Percentiles rank a stretch among this genome's conserved stretches.
These are phyloP conservation scores for Sebastes wilsoni DNA, from an alignment of 2,797 vertebrate species.

Conservation along the genomic window DNA sequence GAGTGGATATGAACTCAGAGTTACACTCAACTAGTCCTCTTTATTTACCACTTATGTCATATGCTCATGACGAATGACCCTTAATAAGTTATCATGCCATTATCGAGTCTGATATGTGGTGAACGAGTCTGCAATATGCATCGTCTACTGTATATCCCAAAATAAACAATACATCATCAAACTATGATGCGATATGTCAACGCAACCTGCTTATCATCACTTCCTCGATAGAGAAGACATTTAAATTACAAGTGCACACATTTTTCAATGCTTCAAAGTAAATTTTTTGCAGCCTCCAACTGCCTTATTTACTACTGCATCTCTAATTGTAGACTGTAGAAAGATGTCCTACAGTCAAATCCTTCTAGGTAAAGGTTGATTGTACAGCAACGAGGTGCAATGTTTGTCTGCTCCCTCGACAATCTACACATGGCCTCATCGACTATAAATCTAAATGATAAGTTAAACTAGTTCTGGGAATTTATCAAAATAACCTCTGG, in stretches of 20 bases:
- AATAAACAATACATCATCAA: not conserved
- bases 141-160: not conserved
- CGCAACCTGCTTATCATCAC: constrained; percentile 37
- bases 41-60: constrained; percentile 17
- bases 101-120: not conserved
- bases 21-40: constrained; percentile 5
- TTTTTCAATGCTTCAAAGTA: constrained; percentile 57
- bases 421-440: too few relatives aligned
- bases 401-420: too few relatives aligned
- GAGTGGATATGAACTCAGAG: constrained; percentile 33
- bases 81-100: not conserved
- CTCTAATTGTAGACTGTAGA: constrained; percentile 29
- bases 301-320: constrained; percentile 50
- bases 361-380: not conserved
- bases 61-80: constrained; percentile 1
- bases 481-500: not conserved
- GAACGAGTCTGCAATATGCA: not conserved
- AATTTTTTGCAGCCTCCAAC: constrained; percentile 36
- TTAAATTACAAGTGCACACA: constrained; percentile 42
- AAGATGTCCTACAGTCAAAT: not conserved
- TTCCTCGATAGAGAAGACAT: constrained; percentile 28
- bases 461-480: not conserved
- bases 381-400: too few relatives aligned
- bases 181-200: constrained; percentile 15
- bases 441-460: not conserved